Percentiles rank a stretch among this genome's conserved stretches.
Evolutionary conservation across 1,140 invertebrate species (phyloP).

Genomic region (Ruditapes philippinarum): DNA sequence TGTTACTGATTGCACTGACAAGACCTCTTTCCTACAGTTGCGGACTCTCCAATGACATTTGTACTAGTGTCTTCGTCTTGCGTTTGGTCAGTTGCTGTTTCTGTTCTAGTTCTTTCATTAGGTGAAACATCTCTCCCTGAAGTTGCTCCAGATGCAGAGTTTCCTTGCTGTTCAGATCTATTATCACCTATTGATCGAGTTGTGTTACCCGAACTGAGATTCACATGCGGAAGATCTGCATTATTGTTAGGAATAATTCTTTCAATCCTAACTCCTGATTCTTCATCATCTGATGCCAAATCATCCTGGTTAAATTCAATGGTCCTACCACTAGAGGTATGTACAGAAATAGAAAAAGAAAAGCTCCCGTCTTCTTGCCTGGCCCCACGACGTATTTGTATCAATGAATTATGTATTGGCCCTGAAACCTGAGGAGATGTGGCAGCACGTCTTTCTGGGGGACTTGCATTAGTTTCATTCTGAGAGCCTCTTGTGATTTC

Average conservation of each 20-base stretch:
- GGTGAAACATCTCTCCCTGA: neutral
- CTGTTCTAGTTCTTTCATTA: neutral
- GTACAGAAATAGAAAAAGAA: conserved; percentile 66
- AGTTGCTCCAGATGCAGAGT: neutral
- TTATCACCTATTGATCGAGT: neutral
- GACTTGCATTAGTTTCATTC: neutral
- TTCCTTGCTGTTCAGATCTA: neutral
- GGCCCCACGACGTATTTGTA: conserved; percentile 53
- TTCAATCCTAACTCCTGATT: conserved; percentile 37
- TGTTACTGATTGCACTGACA: neutral
- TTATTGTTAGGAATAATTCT: neutral
- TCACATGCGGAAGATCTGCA: neutral
- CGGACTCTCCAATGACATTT: neutral
- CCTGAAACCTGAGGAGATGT: conserved; percentile 12
- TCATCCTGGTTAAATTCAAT: conserved; percentile 63
- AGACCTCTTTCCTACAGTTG: neutral
- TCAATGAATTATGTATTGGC: conserved; percentile 58
- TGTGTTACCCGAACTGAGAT: neutral
- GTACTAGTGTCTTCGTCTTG: neutral
- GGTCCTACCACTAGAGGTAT: conserved; percentile 60
- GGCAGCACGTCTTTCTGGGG: neutral
- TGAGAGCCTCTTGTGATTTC: conserved; percentile 12
- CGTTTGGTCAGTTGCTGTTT: neutral
- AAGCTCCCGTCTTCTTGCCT: conserved; percentile 40
- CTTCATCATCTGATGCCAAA: conserved; percentile 61